A percentile compares a stretch with the other conserved stretches of the same genome.
phyloP scores from a whole-genome alignment of 1,140 invertebrate genomes.

The Rhopalosiphum maidis region DNA sequence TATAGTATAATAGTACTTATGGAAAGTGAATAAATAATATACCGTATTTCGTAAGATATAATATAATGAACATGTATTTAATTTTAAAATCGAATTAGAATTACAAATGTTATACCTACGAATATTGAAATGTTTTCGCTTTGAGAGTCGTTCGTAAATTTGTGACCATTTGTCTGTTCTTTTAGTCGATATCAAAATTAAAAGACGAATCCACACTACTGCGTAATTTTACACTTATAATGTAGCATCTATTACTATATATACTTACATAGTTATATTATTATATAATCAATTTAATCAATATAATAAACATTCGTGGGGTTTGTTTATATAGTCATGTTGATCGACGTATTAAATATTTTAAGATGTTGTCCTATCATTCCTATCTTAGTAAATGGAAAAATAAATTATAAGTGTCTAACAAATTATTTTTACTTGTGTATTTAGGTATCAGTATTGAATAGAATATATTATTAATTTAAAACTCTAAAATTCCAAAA shows the following conservation, averaged over 20 bases:
- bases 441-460: neutral
- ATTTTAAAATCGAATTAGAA: slow-evolving; percentile 26
- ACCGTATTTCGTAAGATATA: slow-evolving; percentile 21
- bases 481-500: neutral
- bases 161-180: neutral
- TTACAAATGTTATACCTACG: neutral
- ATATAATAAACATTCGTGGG: neutral
- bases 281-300: neutral
- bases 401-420: neutral
- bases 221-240: neutral
- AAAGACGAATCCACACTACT: neutral
- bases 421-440: neutral
- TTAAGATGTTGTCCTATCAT: neutral
- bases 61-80: neutral
- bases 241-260: neutral
- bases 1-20: neutral
- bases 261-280: neutral
- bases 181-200: neutral
- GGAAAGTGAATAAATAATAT: slow-evolving; percentile 7
- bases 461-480: neutral
- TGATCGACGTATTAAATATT: neutral
- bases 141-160: neutral
- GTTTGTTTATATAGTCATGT: neutral
- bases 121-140: neutral
- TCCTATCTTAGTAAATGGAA: neutral